Evolutionary conservation across 2,888 invertebrate genomes (phyloP).

Genomic region (Ecdyonurus torrentis): DNA sequence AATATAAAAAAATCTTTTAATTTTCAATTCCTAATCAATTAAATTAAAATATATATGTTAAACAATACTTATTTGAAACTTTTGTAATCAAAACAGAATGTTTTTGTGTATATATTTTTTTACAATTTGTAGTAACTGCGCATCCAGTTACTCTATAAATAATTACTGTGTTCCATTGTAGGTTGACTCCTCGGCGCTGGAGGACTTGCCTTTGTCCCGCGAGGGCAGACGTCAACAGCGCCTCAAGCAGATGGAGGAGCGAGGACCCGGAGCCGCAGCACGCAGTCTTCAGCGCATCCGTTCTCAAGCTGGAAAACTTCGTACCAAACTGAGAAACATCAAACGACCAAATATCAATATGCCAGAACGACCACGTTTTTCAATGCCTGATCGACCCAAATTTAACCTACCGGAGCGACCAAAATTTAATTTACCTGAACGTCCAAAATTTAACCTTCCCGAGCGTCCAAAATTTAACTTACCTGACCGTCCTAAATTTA

Average conservation of each 20-base stretch:
- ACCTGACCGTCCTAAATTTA: slow-evolving; percentile 37
- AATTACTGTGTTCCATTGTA: slow-evolving; percentile 17
- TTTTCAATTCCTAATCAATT: no score
- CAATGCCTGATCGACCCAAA: slow-evolving; percentile 36
- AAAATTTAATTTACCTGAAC: slow-evolving; percentile 35
- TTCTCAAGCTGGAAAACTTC: slow-evolving; percentile 53
- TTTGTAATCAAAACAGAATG: no score
- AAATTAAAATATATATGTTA: no score
- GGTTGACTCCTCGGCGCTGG: slow-evolving; percentile 32
- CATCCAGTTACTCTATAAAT: no score
- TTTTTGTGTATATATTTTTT: no score
- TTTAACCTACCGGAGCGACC: slow-evolving; percentile 34
- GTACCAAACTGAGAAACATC: slow-evolving; percentile 44
- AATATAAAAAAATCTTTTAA: no score
- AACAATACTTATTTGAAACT: no score
- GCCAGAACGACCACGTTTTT: slow-evolving; percentile 36
- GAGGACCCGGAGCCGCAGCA: slow-evolving; percentile 20
- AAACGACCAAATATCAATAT: slow-evolving; percentile 36
- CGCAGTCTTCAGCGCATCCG: slow-evolving; percentile 31
- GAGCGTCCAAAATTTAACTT: slow-evolving; percentile 40
- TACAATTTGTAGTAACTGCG: no score
- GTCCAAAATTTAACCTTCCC: slow-evolving; percentile 42
- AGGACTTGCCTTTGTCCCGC: slow-evolving; percentile 41
- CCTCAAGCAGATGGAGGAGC: slow-evolving; percentile 16
- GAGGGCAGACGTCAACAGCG: slow-evolving; percentile 24